Evolutionary conservation across 2,888 invertebrate genomes (phyloP).

Genomic region (Drosophila hamatofila): DNA sequence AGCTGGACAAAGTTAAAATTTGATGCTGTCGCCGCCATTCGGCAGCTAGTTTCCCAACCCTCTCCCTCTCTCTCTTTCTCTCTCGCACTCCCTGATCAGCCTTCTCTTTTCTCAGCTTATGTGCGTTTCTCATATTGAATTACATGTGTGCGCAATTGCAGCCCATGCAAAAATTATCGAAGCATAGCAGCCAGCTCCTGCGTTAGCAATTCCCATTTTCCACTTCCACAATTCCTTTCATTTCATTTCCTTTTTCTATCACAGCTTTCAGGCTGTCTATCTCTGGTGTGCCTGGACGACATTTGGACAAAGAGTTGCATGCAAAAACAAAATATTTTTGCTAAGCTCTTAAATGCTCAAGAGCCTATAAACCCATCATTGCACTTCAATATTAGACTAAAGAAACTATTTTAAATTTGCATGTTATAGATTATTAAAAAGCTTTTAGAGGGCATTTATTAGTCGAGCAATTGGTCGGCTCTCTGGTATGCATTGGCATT

Average conservation of each 20-base stretch:
- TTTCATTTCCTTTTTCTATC: constrained; percentile 14
- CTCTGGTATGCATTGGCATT: constrained; percentile 1
- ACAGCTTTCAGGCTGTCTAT: not conserved
- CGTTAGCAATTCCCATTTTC: constrained; percentile 8
- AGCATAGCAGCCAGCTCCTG: constrained; percentile 30
- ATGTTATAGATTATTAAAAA: not conserved
- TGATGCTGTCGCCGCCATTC: constrained; percentile 43
- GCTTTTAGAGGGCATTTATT: not conserved
- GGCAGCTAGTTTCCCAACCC: constrained; percentile 14
- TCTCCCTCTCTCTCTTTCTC: not conserved
- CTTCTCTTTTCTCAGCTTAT: not conserved
- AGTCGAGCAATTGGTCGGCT: not conserved
- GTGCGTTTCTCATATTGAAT: constrained; percentile 27
- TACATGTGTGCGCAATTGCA: constrained; percentile 41
- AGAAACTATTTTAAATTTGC: not conserved
- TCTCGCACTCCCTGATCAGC: not conserved
- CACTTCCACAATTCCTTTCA: constrained; percentile 9
- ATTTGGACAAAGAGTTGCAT: not conserved
- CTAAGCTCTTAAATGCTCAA: not conserved
- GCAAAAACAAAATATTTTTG: not conserved
- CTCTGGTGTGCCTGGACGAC: too few species aligned
- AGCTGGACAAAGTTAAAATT: constrained; percentile 43
- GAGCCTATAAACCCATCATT: not conserved
- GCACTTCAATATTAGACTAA: not conserved
- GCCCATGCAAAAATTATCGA: constrained; percentile 53